Base-by-base conservation (phyloP, 37 sponge, comb jelly and placozoan genomes). In the Hexactinellida sp. region DNA sequence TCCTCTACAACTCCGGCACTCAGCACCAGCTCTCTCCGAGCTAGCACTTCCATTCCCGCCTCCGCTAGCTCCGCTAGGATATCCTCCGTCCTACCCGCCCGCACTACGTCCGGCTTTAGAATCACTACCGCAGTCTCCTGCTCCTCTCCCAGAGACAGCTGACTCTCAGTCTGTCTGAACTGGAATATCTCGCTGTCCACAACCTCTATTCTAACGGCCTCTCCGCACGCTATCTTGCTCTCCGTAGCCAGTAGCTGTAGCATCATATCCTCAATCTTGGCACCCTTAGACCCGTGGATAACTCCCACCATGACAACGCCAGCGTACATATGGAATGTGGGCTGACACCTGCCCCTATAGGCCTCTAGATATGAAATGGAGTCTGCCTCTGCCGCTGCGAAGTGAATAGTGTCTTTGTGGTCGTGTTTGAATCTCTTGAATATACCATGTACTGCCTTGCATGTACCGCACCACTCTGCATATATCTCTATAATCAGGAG, bases 31-130 rank as follows among this genome's bases (percentile, higher is more conserved):
- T 89, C 89, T 38, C 54, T 24, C 35, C 85, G 3, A 13, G 82
- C 37, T 39, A 89, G 24, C 54, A 89, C 89, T 16, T 87, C 84
- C 35, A 87, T 87, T 38, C 88, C 88, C 47, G 32, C 24, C 37
- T 87, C 88, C 1, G 37, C 84, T 37, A 87, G 1, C 88, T 86
- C 83, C 5, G 86, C 92, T 25, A 97, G 36, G n/a, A 97, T 95
- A 36, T 95, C 96, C 3, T 88, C 94, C 52, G 91, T 92, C 39
- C 85, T 86, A 0, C 99, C 99, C 35, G 85, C 92, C 38, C 83
- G 83, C 47, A 97, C 99, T 28, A 94, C 96, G 86, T 97, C 99
- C 38, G 99, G 99, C 55, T 97, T 97, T 37, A 97, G 95, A 84
- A 97, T 87, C 36, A 92, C 88, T 54, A 97, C 90, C 0, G 99